phyloP scores from a whole-genome alignment of 2,888 invertebrate species.

The Drepana falcataria region DNA sequence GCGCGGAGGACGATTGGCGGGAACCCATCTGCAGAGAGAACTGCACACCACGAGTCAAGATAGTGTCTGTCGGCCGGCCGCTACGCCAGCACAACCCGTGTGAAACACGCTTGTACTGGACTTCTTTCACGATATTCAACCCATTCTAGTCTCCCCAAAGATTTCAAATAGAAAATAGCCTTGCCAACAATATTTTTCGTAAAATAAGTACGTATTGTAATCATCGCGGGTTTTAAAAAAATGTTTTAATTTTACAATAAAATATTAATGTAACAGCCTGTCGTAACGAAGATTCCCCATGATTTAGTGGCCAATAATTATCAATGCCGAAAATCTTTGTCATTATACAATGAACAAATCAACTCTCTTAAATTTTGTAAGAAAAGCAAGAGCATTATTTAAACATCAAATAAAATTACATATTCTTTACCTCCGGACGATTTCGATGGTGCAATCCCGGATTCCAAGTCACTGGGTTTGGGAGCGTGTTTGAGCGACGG shows the following conservation, averaged over 20 bases:
- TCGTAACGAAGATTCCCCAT: too few species aligned
- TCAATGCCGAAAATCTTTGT: too few species aligned
- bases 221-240: too few species aligned
- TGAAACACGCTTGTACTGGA: conserved; percentile 9
- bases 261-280: too few species aligned
- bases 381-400: too few species aligned
- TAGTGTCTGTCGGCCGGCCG: conserved; percentile 40
- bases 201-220: too few species aligned
- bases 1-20: conserved; percentile 69
- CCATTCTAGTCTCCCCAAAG: background rate
- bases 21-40: conserved; percentile 76
- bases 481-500: conserved; percentile 80
- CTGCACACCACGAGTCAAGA: conserved; percentile 76
- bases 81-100: conserved; percentile 11
- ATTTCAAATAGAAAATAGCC: too few species aligned
- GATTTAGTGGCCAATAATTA: too few species aligned
- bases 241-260: too few species aligned
- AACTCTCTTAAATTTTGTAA: too few species aligned
- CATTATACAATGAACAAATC: too few species aligned
- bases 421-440: conserved; percentile 48
- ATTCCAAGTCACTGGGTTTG: conserved; percentile 58
- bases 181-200: too few species aligned
- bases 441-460: conserved; percentile 68
- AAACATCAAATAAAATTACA: conserved; percentile 5
- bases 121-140: background rate